Percentiles rank a stretch among this genome's conserved stretches.
phyloP scores from a whole-genome alignment of 2,797 vertebrate species.

The Arnoldichthys spilopterus region DNA sequence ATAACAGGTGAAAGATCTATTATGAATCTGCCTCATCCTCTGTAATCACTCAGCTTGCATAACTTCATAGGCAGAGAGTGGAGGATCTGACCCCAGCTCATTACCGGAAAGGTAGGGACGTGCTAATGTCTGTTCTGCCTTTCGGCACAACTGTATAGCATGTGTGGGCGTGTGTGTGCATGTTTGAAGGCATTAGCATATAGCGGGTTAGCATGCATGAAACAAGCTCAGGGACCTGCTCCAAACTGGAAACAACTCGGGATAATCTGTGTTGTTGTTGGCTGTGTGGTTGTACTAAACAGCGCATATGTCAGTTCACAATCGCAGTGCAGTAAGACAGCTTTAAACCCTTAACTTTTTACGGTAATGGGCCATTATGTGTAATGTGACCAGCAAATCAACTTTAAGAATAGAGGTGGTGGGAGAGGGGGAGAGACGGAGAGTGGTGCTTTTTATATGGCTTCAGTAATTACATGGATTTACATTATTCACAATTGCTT shows the following conservation, averaged over 20 bases:
- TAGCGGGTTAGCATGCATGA: background rate
- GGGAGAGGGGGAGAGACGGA: slow-evolving; percentile 12
- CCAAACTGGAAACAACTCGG: too few relatives aligned
- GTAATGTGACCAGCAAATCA: background rate
- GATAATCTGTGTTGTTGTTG: too few relatives aligned
- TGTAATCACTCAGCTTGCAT: background rate
- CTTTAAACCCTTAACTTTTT: too few relatives aligned
- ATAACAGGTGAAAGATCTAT: background rate
- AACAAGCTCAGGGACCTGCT: too few relatives aligned
- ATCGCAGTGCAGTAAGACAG: too few relatives aligned
- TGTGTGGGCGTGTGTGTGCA: background rate
- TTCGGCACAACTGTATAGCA: background rate
- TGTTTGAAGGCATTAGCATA: background rate
- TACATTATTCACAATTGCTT: background rate
- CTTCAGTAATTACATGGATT: background rate
- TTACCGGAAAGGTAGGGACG: background rate
- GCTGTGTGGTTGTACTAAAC: too few relatives aligned
- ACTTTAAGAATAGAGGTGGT: background rate
- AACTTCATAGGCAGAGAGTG: background rate
- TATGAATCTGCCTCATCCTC: background rate
- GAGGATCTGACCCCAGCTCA: background rate
- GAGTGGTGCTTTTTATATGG: slow-evolving; percentile 14
- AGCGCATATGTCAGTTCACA: too few relatives aligned
- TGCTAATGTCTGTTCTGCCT: background rate
- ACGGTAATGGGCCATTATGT: too few relatives aligned